phyloP scores from a whole-genome alignment of 2,113 vertebrate genomes.

The Otolemur garnettii region DNA sequence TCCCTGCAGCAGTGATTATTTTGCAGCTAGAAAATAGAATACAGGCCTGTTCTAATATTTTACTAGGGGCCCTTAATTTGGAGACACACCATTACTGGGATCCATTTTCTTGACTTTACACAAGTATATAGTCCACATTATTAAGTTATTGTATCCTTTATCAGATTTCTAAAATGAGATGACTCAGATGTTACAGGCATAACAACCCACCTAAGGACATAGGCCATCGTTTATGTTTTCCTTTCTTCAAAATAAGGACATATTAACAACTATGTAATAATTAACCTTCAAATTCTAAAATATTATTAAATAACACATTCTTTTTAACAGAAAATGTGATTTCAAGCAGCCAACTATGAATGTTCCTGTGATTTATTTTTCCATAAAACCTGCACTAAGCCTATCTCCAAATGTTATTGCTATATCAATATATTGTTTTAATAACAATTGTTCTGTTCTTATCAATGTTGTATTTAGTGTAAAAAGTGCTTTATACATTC shows the following conservation, averaged over 20 bases:
- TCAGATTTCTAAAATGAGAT: constrained; percentile 74
- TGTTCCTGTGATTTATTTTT: not conserved
- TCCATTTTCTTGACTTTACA: constrained; percentile 76
- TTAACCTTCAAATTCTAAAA: constrained; percentile 70
- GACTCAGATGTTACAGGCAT: constrained; percentile 53
- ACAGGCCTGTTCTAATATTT: constrained; percentile 58
- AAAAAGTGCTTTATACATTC: not conserved
- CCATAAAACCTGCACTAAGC: not conserved
- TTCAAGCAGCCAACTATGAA: not conserved
- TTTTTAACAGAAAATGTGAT: constrained; percentile 65
- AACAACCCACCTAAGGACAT: constrained; percentile 50
- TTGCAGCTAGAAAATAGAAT: constrained; percentile 61
- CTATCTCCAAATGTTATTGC: not conserved
- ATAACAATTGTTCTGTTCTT: not conserved
- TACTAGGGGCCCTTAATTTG: constrained; percentile 62
- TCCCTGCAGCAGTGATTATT: constrained; percentile 58
- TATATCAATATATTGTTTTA: constrained; percentile 22
- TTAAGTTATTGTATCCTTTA: constrained; percentile 70
- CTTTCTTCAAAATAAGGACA: constrained; percentile 40
- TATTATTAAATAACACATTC: constrained; percentile 53
- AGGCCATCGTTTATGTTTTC: constrained; percentile 16
- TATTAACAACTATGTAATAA: constrained; percentile 40
- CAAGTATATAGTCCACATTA: constrained; percentile 60
- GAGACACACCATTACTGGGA: constrained; percentile 49
- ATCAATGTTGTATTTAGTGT: not conserved